A percentile compares a stretch with the other conserved stretches of the same genome.
These are phyloP conservation scores for Brenthis ino DNA, from an alignment of 2,888 invertebrate species.

Conservation along the genomic window DNA sequence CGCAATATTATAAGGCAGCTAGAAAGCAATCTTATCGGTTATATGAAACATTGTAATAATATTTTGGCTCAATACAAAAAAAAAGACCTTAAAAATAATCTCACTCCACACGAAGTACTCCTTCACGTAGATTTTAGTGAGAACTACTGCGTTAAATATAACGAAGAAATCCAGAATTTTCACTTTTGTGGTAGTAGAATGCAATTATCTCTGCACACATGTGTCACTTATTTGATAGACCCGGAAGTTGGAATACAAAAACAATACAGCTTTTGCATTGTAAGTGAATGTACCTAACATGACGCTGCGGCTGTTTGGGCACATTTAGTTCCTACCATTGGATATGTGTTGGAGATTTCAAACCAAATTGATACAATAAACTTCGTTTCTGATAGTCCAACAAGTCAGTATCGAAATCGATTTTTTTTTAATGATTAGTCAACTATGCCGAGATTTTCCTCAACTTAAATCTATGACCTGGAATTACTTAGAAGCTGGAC, in stretches of 20 bases:
- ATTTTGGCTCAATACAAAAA: conserved; percentile 13
- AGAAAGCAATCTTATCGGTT: conserved; percentile 10
- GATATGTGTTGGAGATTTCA: too few relatives aligned
- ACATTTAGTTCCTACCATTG: conserved; percentile 32
- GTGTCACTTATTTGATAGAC: conserved; percentile 10
- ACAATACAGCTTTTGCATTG: conserved; percentile 24
- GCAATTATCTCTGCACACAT: conserved; percentile 33
- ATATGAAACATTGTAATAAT: conserved; percentile 21
- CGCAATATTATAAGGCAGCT: conserved; percentile 11
- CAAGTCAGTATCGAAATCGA: conserved; percentile 38
- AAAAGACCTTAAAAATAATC: conserved; percentile 2
- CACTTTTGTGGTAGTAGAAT: conserved; percentile 32
- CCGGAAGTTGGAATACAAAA: too few relatives aligned
- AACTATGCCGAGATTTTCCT: conserved; percentile 27
- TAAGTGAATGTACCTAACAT: conserved; percentile 33
- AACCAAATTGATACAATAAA: conserved; percentile 30
- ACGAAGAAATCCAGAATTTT: conserved; percentile 30
- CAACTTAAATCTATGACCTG: conserved; percentile 33
- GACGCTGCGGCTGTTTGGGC: conserved; percentile 38
- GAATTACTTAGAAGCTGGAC: conserved; percentile 39
- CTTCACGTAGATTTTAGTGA: conserved; percentile 29
- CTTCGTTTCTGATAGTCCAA: conserved; percentile 32
- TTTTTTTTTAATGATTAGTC: conserved; percentile 31
- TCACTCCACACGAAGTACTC: neutral
- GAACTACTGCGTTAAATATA: conserved; percentile 31